Evolutionary conservation across 2,113 vertebrate genomes (phyloP).

Genomic region (Girardinichthys multiradiatus): DNA sequence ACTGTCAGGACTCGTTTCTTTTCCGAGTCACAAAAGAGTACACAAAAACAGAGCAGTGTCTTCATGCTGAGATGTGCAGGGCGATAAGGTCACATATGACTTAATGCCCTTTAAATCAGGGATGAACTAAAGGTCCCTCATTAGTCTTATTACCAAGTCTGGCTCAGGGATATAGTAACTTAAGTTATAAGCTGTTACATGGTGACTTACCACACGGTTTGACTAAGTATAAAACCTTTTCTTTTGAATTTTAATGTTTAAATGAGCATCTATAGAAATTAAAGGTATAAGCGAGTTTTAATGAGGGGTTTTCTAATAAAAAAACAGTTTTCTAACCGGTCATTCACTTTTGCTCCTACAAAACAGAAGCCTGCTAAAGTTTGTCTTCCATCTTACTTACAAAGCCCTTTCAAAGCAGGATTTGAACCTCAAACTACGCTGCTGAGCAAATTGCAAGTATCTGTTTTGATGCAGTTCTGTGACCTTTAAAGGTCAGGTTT

Average conservation of each 20-base stretch:
- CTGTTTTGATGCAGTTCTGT: too few relatives aligned
- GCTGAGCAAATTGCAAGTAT: too few relatives aligned
- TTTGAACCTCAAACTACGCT: too few relatives aligned
- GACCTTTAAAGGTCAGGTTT: too few relatives aligned
- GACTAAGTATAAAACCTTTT: neutral
- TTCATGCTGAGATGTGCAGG: neutral
- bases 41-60: neutral
- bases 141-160: slow-evolving; percentile 3
- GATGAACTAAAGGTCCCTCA: neutral
- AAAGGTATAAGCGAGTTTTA: neutral
- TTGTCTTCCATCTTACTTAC: too few relatives aligned
- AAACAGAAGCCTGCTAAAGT: too few relatives aligned
- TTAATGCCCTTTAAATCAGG: slow-evolving; percentile 26
- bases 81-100: neutral
- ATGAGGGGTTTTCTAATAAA: neutral
- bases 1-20: neutral
- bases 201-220: neutral
- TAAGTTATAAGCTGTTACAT: neutral
- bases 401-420: too few relatives aligned
- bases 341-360: too few relatives aligned
- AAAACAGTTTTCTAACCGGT: neutral
- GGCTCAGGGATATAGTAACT: neutral
- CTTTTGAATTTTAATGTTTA: neutral
- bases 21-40: neutral
- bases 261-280: neutral